These are phyloP conservation scores for Pseudachorutes palmiensis DNA, from an alignment of 1,140 invertebrate genomes.

Conservation along the genomic window DNA sequence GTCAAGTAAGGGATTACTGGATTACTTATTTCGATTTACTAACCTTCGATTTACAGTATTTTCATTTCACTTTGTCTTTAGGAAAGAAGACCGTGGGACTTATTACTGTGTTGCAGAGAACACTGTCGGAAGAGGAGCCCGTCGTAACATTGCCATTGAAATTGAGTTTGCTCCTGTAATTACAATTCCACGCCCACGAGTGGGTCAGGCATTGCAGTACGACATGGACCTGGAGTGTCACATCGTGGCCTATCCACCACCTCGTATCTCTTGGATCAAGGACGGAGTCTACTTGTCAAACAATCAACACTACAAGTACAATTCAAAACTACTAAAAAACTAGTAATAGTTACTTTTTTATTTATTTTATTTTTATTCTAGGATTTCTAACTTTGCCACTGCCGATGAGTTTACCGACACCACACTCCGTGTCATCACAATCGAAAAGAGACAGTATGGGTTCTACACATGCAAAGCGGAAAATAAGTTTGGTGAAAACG, in stretches of 20 bases:
- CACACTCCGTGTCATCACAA: slow-evolving; percentile 75
- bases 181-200: slow-evolving; percentile 63
- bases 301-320: slow-evolving; percentile 76
- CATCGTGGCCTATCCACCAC: slow-evolving; percentile 82
- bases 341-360: slow-evolving; percentile 9
- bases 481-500: slow-evolving; percentile 73
- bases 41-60: not conserved
- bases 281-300: slow-evolving; percentile 69
- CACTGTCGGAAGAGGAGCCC: slow-evolving; percentile 52
- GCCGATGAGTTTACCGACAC: slow-evolving; percentile 84
- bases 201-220: slow-evolving; percentile 80
- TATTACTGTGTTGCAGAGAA: slow-evolving; percentile 89
- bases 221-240: slow-evolving; percentile 78
- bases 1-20: slow-evolving; percentile 33
- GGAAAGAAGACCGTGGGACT: slow-evolving; percentile 36
- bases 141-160: slow-evolving; percentile 78
- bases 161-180: slow-evolving; percentile 81
- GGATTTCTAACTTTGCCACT: slow-evolving; percentile 78
- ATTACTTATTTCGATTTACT: not conserved
- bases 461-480: slow-evolving; percentile 73
- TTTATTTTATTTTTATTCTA: slow-evolving; percentile 36
- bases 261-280: slow-evolving; percentile 78
- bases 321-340: slow-evolving; percentile 19
- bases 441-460: slow-evolving; percentile 75
- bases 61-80: slow-evolving; percentile 6